Base-by-base conservation (phyloP, 2,113 vertebrate species). In the Trematomus loennbergii region DNA sequence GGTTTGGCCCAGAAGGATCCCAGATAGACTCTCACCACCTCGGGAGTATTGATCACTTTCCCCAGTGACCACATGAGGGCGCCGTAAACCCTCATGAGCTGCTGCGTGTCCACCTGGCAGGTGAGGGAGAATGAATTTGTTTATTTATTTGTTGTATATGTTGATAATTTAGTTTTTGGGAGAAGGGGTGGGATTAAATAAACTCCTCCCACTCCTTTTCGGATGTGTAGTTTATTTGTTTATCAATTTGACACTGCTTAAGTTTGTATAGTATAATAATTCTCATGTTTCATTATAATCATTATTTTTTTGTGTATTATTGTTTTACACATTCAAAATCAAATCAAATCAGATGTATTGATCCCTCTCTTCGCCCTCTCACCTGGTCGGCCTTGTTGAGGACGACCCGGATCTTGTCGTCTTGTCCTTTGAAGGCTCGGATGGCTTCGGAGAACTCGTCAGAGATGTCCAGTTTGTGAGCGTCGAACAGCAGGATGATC, bases 41-140 rank as follows among this genome's bases (percentile, higher is more conserved):
- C 98, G 0, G 98, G 98, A 0, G 97, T 98, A 86, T 99, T 96
- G 69, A 99, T 98, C 88, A 99, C 98, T 84, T 99, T 99, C 9
- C 98, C 98, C 79, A 99, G 89, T 1, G 98, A 99, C 98, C 98
- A 99, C 98, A 99, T 99, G 79, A 99, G 96, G 0, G 98, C 98
- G 3, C 98, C 98, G 0, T 99, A 99, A 54, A 99, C 97, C 0
- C 98, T 91, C 98, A 99, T 99, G 83, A 99, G 93, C 94, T 99
- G 98, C 85, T 99, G 98, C 0, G 97, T 98, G 93, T 99, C 98
- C 89, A 99, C 98, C 55, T 94, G 84, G 57, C 60, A 72, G 67
- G 74, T 53, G 81, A 81, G 63, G 63, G 60, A 43, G 43, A 20
- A n/a, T n/a, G n/a, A n/a, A n/a, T n/a, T n/a, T n/a, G n/a, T n/a